phyloP scores from a whole-genome alignment of 2,888 invertebrate species.

The Rhorus exstirpatorius region DNA sequence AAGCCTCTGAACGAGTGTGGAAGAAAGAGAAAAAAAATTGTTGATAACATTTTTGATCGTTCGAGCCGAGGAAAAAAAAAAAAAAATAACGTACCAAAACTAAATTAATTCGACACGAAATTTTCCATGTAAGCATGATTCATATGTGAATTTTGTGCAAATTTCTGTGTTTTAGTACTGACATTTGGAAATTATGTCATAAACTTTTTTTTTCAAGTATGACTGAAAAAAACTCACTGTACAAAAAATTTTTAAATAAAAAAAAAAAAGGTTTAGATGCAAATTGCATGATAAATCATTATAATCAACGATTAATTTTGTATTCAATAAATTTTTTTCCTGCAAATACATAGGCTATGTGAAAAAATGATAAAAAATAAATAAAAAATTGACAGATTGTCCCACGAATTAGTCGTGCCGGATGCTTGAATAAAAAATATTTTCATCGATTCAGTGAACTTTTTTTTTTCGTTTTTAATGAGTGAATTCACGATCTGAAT shows the following conservation, averaged over 20 bases:
- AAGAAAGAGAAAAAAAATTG: slow-evolving; percentile 23
- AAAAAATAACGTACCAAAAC: neutral
- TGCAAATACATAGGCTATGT: too few species aligned
- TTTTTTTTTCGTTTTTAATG: neutral
- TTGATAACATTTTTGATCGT: slow-evolving; percentile 11
- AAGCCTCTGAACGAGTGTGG: slow-evolving; percentile 15
- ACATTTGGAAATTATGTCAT: too few species aligned
- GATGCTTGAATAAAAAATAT: neutral
- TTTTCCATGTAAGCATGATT: too few species aligned
- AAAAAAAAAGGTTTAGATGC: too few species aligned
- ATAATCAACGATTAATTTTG: neutral
- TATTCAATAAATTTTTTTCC: too few species aligned
- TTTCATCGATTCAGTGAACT: neutral
- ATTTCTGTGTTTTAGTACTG: too few species aligned
- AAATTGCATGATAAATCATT: neutral
- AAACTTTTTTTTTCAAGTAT: neutral
- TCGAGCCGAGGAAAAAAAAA: neutral
- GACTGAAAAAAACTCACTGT: neutral
- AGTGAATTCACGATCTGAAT: neutral
- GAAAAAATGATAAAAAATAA: too few species aligned
- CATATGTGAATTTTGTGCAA: too few species aligned
- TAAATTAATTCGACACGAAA: too few species aligned
- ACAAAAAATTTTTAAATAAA: neutral
- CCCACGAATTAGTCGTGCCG: too few species aligned
- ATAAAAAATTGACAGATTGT: too few species aligned